These are phyloP conservation scores for Drosophila demipolita DNA, from an alignment of 2,888 invertebrate species.

Conservation along the genomic window DNA sequence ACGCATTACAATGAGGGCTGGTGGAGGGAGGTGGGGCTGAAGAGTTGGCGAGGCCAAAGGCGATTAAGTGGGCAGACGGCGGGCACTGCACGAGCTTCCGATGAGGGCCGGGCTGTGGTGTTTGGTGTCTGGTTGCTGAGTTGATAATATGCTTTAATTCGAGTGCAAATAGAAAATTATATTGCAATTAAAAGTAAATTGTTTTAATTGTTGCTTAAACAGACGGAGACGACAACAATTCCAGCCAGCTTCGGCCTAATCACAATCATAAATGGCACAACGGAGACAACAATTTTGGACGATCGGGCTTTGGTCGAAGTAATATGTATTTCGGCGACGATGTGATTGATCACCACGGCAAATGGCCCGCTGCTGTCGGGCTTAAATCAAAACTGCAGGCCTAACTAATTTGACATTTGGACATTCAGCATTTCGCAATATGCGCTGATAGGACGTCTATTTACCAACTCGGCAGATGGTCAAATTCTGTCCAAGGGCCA, in stretches of 20 bases:
- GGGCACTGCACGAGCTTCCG: slow-evolving; percentile 44
- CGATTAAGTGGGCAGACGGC: slow-evolving; percentile 64
- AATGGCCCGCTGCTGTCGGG: slow-evolving; percentile 22
- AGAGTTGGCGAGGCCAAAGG: slow-evolving; percentile 42
- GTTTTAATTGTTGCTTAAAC: slow-evolving; percentile 77
- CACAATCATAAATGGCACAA: slow-evolving; percentile 52
- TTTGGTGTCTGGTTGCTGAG: slow-evolving; percentile 53
- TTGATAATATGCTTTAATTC: slow-evolving; percentile 74
- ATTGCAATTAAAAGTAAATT: slow-evolving; percentile 80
- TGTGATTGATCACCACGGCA: slow-evolving; percentile 69
- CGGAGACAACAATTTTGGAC: slow-evolving; percentile 29
- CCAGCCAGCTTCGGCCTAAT: slow-evolving; percentile 40
- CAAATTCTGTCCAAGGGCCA: slow-evolving; percentile 24
- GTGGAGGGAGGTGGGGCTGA: slow-evolving; percentile 3
- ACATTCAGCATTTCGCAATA: slow-evolving; percentile 52
- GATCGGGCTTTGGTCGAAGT: slow-evolving; percentile 34
- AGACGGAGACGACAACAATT: slow-evolving; percentile 23
- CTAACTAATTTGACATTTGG: slow-evolving; percentile 44
- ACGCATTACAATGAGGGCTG: slow-evolving; percentile 34
- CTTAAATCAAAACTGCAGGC: slow-evolving; percentile 22
- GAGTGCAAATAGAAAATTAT: slow-evolving; percentile 79
- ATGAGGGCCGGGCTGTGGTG: slow-evolving; percentile 37
- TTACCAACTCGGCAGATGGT: slow-evolving; percentile 56
- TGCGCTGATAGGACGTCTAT: slow-evolving; percentile 17
- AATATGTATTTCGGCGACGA: slow-evolving; percentile 52